Conservation (phyloP, 2,797 vertebrate species). For the Leptatherina wallacei region DNA sequence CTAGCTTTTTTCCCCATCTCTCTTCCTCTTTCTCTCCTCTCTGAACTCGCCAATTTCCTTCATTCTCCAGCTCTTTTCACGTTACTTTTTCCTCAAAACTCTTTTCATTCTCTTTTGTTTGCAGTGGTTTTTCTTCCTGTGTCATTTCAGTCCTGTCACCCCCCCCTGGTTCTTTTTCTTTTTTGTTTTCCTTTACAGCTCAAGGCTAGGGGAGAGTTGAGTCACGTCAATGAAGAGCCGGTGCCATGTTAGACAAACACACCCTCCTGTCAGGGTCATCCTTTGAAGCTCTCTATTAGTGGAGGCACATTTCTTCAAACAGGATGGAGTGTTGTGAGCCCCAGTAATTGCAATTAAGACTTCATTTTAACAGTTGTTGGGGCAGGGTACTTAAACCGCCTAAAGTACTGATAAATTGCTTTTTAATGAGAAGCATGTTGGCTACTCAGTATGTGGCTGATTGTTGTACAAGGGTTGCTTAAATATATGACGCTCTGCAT, state of each 20-base stretch:
- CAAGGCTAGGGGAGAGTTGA: slow-evolving; percentile 40
- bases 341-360: slow-evolving; percentile 50
- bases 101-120: slow-evolving; percentile 19
- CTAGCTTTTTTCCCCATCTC: slow-evolving; percentile 36
- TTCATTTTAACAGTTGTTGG: slow-evolving; percentile 36
- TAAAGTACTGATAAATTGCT: slow-evolving; percentile 50
- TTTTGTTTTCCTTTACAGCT: slow-evolving; percentile 4
- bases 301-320: slow-evolving; percentile 22
- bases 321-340: slow-evolving; percentile 24
- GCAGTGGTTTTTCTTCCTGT: slow-evolving; percentile 26
- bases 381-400: slow-evolving; percentile 33
- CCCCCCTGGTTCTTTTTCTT: not conserved
- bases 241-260: slow-evolving; percentile 44
- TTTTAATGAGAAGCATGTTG: slow-evolving; percentile 72
- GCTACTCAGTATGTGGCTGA: slow-evolving; percentile 61
- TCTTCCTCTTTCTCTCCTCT: slow-evolving; percentile 22
- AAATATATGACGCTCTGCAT: slow-evolving; percentile 22
- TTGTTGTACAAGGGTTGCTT: slow-evolving; percentile 49
- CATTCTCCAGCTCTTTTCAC: slow-evolving; percentile 26
- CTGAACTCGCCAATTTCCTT: slow-evolving; percentile 47
- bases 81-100: slow-evolving; percentile 11
- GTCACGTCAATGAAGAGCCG: slow-evolving; percentile 52
- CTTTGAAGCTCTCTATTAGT: slow-evolving; percentile 51
- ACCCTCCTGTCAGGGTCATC: slow-evolving; percentile 41
- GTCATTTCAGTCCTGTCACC: not conserved